Evolutionary conservation across 1,140 invertebrate species (phyloP).

Genomic region (Trichonephila clavata): DNA sequence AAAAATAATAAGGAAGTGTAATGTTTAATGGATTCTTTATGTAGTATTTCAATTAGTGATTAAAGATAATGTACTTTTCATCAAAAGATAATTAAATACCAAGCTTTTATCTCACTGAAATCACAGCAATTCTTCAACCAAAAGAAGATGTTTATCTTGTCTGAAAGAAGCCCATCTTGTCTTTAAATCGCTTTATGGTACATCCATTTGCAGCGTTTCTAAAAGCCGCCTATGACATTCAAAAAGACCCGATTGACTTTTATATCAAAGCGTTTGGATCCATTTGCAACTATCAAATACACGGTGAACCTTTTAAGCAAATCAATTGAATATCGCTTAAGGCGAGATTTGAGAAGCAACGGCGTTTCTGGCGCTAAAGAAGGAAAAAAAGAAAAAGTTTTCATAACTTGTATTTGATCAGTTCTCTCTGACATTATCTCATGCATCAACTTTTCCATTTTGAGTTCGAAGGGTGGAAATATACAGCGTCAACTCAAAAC

Average conservation of each 20-base stretch:
- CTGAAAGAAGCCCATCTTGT: not conserved
- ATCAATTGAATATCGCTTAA: constrained; percentile 29
- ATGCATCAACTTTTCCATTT: constrained; percentile 27
- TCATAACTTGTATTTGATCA: constrained; percentile 31
- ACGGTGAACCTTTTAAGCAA: constrained; percentile 14
- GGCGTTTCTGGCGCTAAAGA: not conserved
- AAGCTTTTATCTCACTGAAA: constrained; percentile 4
- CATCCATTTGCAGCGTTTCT: constrained; percentile 11
- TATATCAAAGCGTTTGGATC: not conserved
- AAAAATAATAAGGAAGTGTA: no score
- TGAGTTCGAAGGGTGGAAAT: not conserved
- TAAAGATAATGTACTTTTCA: not conserved
- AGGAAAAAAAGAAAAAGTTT: not conserved
- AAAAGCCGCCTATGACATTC: not conserved
- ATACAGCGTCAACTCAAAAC: constrained; percentile 3
- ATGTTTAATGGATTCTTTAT: no score
- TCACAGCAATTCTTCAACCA: not conserved
- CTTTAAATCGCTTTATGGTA: not conserved
- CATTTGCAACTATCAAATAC: constrained; percentile 7
- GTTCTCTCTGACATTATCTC: constrained; percentile 26
- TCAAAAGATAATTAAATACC: not conserved
- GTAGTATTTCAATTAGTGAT: not conserved
- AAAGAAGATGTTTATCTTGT: not conserved
- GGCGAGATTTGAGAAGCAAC: not conserved
- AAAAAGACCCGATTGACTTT: not conserved